Base-by-base conservation (phyloP, 35 echinoderm and acorn worm species). In the Ophiothrix spiculata region DNA sequence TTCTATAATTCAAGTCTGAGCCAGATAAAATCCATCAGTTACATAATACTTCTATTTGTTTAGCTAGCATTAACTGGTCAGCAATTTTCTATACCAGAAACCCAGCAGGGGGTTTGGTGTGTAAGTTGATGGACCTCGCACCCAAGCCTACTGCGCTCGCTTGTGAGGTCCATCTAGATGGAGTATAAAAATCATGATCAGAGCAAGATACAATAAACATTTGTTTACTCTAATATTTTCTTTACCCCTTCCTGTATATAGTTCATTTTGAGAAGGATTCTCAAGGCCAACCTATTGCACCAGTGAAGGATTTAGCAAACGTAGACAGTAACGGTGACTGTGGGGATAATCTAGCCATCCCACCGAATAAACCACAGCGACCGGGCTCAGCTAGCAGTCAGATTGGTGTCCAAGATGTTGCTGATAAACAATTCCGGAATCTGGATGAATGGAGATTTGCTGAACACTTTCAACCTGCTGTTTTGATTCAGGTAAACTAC, bases 381-480 rank as follows among this genome's bases (percentile, higher is more conserved):
- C 81, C 88, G 0, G 74, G 74, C 23, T 90, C 88, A 3, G 81
- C 80, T 35, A 54, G 80, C 37, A 90, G 88, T 40, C 46, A 74
- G 76, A 97, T 97, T 74, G 84, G 94, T 33, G 89, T 94, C 25
- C 92, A 94, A 39, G 92, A 94, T 32, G 79, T 99, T 4, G 92
- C 89, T 23, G 90, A 89, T 35, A 82, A 77, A 38, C 88, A 81
- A 33, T 45, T 91, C 49, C 85, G 96, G 40, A 89, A 92, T 35
- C 86, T 99, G 13, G 96, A 99, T 89, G 96, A 94, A 34, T 99
- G 96, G 96, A 91, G 92, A 31, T 99, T 91, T 86, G 96, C 92
- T 21, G 96, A 92, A 74, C 86, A 91, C 40, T 81, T 99, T 56
- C 89, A 99, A 75, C 89, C 96, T 36, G 76, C 86, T 80, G 96